Percentiles rank a stretch among this genome's conserved stretches.
Evolutionary conservation across 2,888 invertebrate species (phyloP).

Genomic region (Sisyra terminalis): DNA sequence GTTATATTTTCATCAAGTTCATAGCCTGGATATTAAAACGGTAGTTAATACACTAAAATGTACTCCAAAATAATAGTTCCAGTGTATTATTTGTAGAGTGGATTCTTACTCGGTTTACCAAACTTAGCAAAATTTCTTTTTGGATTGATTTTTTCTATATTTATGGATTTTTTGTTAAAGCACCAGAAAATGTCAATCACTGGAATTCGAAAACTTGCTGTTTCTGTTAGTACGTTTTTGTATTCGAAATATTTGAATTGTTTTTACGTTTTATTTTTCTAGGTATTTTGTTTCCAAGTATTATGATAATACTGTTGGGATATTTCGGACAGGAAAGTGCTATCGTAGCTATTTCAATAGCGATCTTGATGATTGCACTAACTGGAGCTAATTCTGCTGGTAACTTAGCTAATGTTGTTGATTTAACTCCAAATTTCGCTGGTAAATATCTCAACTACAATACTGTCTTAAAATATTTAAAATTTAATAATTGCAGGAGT

Average conservation of each 20-base stretch:
- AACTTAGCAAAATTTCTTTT: constrained; percentile 14
- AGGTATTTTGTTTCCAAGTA: constrained; percentile 14
- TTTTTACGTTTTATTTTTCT: background rate
- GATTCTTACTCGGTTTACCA: constrained; percentile 14
- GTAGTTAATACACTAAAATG: constrained; percentile 9
- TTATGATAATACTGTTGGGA: constrained; percentile 11
- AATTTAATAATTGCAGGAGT: constrained; percentile 1
- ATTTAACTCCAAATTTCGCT: constrained; percentile 9
- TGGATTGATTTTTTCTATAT: constrained; percentile 13
- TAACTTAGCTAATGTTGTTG: constrained; percentile 13
- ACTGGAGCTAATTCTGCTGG: constrained; percentile 14
- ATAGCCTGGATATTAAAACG: constrained; percentile 13
- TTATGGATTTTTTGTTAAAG: constrained; percentile 13
- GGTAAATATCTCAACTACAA: constrained; percentile 5
- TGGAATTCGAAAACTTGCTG: constrained; percentile 13
- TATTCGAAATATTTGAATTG: background rate
- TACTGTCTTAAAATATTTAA: no score
- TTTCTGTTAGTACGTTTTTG: constrained; percentile 11
- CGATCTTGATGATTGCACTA: constrained; percentile 10
- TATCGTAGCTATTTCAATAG: constrained; percentile 10
- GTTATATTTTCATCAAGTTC: constrained; percentile 13
- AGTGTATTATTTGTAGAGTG: constrained; percentile 12
- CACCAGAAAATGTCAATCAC: constrained; percentile 12
- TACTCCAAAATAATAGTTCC: background rate
- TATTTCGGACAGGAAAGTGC: constrained; percentile 8